Percentiles rank a stretch among this genome's conserved stretches.
Evolutionary conservation across 1,140 invertebrate genomes (phyloP).

Genomic region (Papilio glaucus): DNA sequence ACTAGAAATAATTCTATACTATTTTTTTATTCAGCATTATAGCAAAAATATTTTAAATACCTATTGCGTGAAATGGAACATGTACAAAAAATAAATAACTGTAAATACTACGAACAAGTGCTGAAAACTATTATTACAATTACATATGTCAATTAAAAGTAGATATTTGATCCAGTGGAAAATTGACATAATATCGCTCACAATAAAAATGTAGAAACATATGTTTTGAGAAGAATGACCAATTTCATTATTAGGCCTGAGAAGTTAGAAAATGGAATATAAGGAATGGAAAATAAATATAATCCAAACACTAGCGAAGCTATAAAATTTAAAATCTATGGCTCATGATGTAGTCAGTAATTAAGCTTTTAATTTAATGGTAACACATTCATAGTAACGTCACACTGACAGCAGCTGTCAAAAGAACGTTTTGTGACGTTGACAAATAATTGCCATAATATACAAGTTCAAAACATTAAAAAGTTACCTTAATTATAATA

Average conservation of each 20-base stretch:
- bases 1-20: conserved; percentile 3
- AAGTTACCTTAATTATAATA: conserved; percentile 29
- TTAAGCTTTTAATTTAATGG: neutral
- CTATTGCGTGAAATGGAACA: conserved; percentile 14
- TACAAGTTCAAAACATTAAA: conserved; percentile 13
- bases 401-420: neutral
- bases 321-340: neutral
- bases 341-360: neutral
- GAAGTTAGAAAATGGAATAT: too few relatives aligned
- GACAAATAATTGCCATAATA: conserved; percentile 3
- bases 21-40: neutral
- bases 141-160: neutral
- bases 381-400: neutral
- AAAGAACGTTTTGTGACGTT: neutral
- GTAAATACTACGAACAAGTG: neutral
- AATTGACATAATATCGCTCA: neutral
- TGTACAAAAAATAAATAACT: neutral
- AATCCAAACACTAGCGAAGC: neutral
- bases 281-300: neutral
- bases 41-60: conserved; percentile 15
- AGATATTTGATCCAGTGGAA: neutral
- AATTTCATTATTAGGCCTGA: too few relatives aligned
- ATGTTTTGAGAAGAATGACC: too few relatives aligned
- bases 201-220: neutral
- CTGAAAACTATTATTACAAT: neutral